Base-by-base conservation (phyloP, 2,113 vertebrate species). In the Fulica atra region DNA sequence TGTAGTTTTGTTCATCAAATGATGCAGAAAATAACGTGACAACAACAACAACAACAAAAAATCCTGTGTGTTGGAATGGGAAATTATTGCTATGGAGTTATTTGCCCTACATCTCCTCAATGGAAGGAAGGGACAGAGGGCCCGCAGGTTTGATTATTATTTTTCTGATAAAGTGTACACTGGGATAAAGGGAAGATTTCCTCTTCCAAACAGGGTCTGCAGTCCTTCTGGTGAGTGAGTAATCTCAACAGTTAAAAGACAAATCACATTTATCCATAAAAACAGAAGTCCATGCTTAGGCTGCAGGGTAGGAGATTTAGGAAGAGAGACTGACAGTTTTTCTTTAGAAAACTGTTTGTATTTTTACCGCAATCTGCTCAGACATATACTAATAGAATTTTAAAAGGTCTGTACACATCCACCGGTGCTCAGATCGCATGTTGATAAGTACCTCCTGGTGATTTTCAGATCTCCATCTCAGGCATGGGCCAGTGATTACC, bases 21-120 rank as follows among this genome's bases (percentile, higher is more conserved):
- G 97, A 96, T 97, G 97, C 97, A 98, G 97, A 98, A 98, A 98
- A 98, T 98, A 98, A 97, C 1, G 48, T 97, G 94, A 97, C 84
- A 95, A 90, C 73, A 85, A 95, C 51, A 51, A 19, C 46, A 48
- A 29, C 26, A 29, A 54, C 16, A 48, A 53, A 93, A 92, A 93
- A 92, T 59, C 60, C 83, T 70, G 36, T 61, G 71, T 74, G 61
- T 72, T 76, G 24, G 85, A 63, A 79, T 81, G 48, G 89, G 74
- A 96, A 97, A 83, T 93, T 93, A 93, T 88, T 93, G 76, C 56
- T 61, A 51, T 33, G 65, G 68, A 71, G 81, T 94, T 97, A 46
- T 84, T 72, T 94, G 80, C 73, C 38, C 38, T 83, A 0, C 78
- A 79, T 92, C 73, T 92, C 53, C 54, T 80, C 73, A 76, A n/a